Evolutionary conservation across 2,888 invertebrate species (phyloP), one percentile per base, ranked within the genome.

Genomic region (Ferdinandea cuprea): DNA sequence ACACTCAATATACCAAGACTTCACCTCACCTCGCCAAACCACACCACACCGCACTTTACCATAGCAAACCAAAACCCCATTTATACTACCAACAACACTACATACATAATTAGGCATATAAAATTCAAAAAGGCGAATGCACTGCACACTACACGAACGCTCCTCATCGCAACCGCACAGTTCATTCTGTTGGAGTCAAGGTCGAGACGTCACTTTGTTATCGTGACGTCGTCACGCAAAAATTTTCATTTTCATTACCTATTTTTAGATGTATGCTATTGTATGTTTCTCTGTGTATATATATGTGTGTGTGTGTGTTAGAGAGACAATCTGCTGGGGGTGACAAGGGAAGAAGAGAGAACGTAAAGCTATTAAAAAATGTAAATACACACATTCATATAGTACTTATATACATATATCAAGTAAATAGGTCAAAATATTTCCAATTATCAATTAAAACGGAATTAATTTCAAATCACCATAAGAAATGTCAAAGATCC

Each of bases 101-200:
- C 28, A 50, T 54, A 81, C 71, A 83, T 83, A 83, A 83, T 83
- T 78, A 78, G 81, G 63, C 68, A 50, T 83, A 83, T 83, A 50
- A 78, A 78, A 83, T 78, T 78, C 78, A 68, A 77, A 83, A 69
- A 78, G 83, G 83, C 83, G 83, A 83, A 83, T 83, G 83, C 83
- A 83, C 83, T 83, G 78, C 81, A 58, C 83, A 77, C 79, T 28
- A 56, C 37, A 69, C 71, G 54, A 44, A 59, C 44, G 81, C 65
- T 73, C 69, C 79, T 52, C 84, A 85, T 78, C 86, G 77, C 87
- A 88, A 87, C 89, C 89, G 88, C 88, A 89, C 90, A 90, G 90
- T 90, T 90, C 89, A 90, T 87, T 88, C 88, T 88, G 89, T 89
- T 89, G 73, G 89, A 90, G 90, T 90, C 90, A 90, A 90, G 90